Conservation (phyloP, 2,113 vertebrate species). For the Galbula dea region DNA sequence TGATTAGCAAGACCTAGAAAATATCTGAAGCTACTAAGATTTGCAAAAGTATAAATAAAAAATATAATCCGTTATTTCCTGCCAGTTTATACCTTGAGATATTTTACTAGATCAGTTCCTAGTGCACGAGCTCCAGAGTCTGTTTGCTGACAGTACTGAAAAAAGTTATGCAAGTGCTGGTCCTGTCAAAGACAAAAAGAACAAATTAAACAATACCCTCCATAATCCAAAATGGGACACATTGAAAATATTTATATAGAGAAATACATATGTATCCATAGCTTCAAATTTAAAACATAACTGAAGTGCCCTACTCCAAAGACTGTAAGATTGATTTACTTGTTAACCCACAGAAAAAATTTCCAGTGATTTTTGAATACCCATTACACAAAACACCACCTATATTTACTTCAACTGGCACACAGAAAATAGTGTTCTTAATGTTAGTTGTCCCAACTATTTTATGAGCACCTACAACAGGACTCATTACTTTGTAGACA, state of each 20-base stretch:
- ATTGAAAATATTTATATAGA: neutral
- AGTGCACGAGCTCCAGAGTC: slow-evolving; percentile 79
- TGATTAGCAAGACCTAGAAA: neutral
- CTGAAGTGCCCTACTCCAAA: neutral
- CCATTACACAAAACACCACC: neutral
- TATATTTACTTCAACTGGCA: neutral
- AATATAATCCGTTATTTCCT: neutral
- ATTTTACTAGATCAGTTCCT: slow-evolving; percentile 92
- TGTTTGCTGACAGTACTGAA: slow-evolving; percentile 90
- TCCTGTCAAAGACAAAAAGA: slow-evolving; percentile 76
- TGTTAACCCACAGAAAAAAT: neutral
- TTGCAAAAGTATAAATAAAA: neutral
- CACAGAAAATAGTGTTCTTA: neutral
- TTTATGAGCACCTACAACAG: neutral
- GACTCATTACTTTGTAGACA: neutral
- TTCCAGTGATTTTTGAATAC: neutral
- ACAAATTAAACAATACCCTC: neutral
- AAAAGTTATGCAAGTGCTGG: slow-evolving; percentile 98
- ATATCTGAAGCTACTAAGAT: neutral
- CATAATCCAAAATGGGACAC: neutral
- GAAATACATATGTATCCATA: neutral
- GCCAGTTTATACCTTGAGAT: slow-evolving; percentile 88
- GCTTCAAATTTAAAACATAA: neutral
- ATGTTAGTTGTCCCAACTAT: neutral
- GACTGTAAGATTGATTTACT: neutral